Base-by-base conservation (phyloP, 2,888 invertebrate species). In the Apodemia hepburni region DNA sequence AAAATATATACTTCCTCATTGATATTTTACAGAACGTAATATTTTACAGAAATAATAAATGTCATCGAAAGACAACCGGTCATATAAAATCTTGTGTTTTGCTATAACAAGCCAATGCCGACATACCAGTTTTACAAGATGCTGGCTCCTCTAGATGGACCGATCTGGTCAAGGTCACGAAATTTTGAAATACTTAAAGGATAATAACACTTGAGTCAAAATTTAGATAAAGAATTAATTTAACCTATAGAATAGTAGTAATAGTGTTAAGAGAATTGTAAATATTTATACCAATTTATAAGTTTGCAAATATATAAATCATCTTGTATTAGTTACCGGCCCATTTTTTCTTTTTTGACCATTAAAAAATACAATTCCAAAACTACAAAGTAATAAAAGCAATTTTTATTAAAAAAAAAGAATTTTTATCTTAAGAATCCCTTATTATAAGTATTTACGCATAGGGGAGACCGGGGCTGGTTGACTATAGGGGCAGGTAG, bases 161-260 rank as follows among this genome's bases (percentile, higher is more conserved):
- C 29, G 57, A 57, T 57, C 57, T 57, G 57, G 57, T 57, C 57
- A 57, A 57, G 57, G 57, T 29, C 29, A 57, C 29, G 15, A 29
- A 57, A 57, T 57, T 57, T 57, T 15, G 15, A 29, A 7, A 57
- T 57, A 15, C 27, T 57, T 57, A 12, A 17, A 47, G 45, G 8
- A 17, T 17, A 8, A 47, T 17, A 47, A n/a, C 5, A 17, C 45
- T 45, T 15, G 5, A 15, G n/a, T 8, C 17, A 47, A 17, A 7
- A 17, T 47, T 47, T 17, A 5, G 9, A n/a, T 3, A n/a, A 0
- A 15, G 3, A 38, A 38, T 15, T 3, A 38, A 45, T 45, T 45
- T 4, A 45, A 3, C n/a, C 42, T 45, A 6, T 5, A n/a, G 3
- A n/a, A n/a, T n/a, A 8, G 15, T 42, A 42, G 3, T 33, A 33